Evolutionary conservation across 35 echinoderm and acorn worm species (phyloP).

Genomic region (Heliocidaris erythrogramma): DNA sequence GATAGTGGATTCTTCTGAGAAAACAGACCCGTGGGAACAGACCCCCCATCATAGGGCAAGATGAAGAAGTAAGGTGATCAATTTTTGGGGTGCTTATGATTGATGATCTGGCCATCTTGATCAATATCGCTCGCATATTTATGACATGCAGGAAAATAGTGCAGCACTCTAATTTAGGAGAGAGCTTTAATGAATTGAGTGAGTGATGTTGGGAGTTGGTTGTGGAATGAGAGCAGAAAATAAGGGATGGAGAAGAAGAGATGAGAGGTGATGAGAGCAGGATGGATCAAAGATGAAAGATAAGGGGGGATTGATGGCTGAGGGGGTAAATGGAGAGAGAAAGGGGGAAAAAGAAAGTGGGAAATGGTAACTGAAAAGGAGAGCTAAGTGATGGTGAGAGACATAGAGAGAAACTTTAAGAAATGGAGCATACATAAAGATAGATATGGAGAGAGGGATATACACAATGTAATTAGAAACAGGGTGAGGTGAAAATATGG

Average conservation of each 20-base stretch:
- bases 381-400: background rate
- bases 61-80: conserved; percentile 4
- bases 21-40: background rate
- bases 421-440: background rate
- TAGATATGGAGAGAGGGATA: no score
- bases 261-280: no score
- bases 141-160: background rate
- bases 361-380: background rate
- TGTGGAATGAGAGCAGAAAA: background rate
- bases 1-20: background rate
- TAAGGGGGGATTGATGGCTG: background rate
- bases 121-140: background rate
- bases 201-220: background rate
- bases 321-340: background rate
- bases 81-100: conserved; percentile 11
- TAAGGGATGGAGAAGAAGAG: no score
- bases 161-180: background rate
- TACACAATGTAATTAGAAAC: no score
- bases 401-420: background rate
- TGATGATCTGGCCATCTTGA: conserved; percentile 14
- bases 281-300: background rate
- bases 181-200: background rate
- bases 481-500: background rate
- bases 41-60: background rate
- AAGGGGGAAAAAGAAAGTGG: background rate